Percentiles rank a stretch among this genome's conserved stretches.
These are phyloP conservation scores for Gasterosteus aculeatus DNA, from an alignment of 2,113 vertebrate genomes.

Conservation along the genomic window DNA sequence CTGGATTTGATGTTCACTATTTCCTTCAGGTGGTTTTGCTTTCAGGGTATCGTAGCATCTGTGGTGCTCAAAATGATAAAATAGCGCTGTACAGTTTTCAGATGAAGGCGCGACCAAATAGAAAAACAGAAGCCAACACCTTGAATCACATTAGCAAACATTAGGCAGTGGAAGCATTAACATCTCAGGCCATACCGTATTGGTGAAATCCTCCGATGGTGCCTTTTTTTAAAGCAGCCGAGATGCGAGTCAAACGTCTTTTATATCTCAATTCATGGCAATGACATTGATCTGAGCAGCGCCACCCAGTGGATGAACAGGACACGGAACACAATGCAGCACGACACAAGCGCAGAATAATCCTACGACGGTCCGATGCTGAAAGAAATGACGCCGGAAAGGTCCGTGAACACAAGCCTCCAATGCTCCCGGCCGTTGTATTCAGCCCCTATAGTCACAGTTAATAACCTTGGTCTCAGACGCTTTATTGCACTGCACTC, in stretches of 20 bases:
- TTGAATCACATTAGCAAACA: conserved; percentile 11
- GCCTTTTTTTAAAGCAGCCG: conserved; percentile 47
- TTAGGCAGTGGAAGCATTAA: background rate
- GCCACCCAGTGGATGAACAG: conserved; percentile 89
- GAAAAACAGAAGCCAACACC: background rate
- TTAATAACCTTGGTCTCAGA: conserved; percentile 88
- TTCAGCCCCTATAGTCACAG: conserved; percentile 85
- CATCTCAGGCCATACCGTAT: conserved; percentile 68
- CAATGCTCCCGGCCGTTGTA: conserved; percentile 79
- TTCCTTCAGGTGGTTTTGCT: conserved; percentile 3
- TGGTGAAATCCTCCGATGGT: conserved; percentile 41
- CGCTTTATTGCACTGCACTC: conserved; percentile 88
- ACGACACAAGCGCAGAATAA: conserved; percentile 45
- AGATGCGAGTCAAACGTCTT: conserved; percentile 55
- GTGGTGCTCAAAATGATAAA: conserved; percentile 1
- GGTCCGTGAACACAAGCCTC: conserved; percentile 76
- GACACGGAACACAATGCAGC: background rate
- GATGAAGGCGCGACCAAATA: background rate
- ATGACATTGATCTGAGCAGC: conserved; percentile 99
- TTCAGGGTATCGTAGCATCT: conserved; percentile 25
- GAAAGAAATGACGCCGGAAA: conserved; percentile 78
- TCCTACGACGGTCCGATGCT: conserved; percentile 64
- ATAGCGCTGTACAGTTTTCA: conserved; percentile 13
- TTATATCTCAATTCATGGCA: conserved; percentile 84
- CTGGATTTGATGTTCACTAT: conserved; percentile 7